phyloP scores from a whole-genome alignment of 2,888 invertebrate species.

The Drosophila lutescens region DNA sequence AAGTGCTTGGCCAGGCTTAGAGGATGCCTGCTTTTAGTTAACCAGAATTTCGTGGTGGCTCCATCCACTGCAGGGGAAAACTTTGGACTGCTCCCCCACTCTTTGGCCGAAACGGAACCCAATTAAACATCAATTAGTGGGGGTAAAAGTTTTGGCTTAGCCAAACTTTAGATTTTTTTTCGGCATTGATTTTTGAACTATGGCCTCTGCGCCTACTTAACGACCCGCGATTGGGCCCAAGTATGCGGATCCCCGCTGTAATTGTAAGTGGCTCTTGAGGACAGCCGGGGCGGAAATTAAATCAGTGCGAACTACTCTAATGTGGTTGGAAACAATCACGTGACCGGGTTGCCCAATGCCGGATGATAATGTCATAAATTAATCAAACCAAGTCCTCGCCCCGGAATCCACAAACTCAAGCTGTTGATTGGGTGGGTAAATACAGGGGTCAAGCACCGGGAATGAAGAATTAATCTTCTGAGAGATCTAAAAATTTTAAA shows the following conservation, averaged over 20 bases:
- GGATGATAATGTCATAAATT: conserved; percentile 44
- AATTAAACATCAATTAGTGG: conserved; percentile 40
- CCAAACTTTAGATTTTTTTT: conserved; percentile 40
- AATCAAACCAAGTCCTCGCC: conserved; percentile 22
- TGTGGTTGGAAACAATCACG: conserved; percentile 51
- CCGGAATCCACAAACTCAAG: conserved; percentile 1
- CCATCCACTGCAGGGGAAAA: conserved; percentile 6
- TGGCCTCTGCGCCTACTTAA: conserved; percentile 17
- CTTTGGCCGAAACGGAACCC: neutral
- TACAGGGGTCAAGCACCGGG: neutral
- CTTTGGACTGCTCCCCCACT: conserved; percentile 2
- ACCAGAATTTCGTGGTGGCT: conserved; percentile 32
- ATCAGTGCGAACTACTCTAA: conserved; percentile 42
- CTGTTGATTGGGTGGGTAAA: conserved; percentile 53
- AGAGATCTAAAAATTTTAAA: neutral
- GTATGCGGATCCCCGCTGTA: conserved; percentile 7
- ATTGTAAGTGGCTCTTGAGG: conserved; percentile 37
- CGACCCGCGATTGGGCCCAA: conserved; percentile 12
- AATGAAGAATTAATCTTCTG: neutral
- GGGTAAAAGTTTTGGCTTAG: conserved; percentile 19
- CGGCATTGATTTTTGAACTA: conserved; percentile 17
- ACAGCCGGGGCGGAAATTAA: conserved; percentile 43
- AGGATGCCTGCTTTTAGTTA: conserved; percentile 35
- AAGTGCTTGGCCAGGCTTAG: conserved; percentile 51
- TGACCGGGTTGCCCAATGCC: conserved; percentile 54